These are phyloP conservation scores for Pedionomus torquatus DNA, from an alignment of 2,113 vertebrate species.

Conservation along the genomic window DNA sequence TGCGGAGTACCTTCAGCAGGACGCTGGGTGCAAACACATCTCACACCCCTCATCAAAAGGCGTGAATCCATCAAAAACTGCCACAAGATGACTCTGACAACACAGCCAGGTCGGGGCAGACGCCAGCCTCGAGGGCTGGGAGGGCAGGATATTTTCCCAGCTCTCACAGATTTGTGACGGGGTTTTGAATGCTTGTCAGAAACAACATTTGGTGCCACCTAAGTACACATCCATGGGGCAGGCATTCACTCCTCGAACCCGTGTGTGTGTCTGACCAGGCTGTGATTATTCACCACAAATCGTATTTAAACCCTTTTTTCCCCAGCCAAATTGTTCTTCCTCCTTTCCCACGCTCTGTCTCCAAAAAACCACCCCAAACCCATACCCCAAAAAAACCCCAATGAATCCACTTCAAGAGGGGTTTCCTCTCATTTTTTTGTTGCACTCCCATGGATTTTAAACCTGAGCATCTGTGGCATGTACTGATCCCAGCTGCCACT, in stretches of 20 bases:
- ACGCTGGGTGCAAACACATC: rapidly evolving
- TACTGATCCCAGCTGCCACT: neutral
- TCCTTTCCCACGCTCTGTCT: neutral
- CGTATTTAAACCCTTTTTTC: neutral
- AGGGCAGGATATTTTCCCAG: neutral
- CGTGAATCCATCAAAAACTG: neutral
- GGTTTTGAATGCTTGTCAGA: neutral
- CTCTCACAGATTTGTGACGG: neutral
- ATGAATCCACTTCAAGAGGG: rapidly evolving
- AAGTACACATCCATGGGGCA: rapidly evolving
- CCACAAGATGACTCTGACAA: neutral
- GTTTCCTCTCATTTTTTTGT: neutral
- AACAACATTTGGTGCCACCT: neutral
- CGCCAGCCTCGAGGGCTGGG: neutral
- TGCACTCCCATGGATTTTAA: neutral
- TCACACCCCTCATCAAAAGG: neutral
- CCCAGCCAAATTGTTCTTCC: neutral
- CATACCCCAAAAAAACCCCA: neutral
- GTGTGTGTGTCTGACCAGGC: neutral
- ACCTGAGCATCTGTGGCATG: neutral
- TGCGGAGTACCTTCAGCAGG: neutral
- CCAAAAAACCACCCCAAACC: neutral
- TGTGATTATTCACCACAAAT: neutral
- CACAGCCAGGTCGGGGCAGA: neutral
- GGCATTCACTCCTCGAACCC: neutral